Conservation (phyloP, 2,888 invertebrate species). For the Drosophila nigritarsus region DNA sequence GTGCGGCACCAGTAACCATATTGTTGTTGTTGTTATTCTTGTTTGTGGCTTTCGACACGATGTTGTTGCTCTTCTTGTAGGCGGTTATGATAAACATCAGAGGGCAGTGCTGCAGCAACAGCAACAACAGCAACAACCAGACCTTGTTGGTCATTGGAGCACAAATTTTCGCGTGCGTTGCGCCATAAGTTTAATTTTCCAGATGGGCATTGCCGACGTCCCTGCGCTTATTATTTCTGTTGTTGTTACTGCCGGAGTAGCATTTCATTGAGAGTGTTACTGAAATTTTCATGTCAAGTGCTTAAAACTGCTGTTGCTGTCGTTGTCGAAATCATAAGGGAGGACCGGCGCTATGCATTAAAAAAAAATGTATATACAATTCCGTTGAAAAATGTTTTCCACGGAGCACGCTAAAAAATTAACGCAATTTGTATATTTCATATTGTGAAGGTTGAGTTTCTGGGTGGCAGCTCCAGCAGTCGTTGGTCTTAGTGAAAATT, state of each 20-base stretch:
- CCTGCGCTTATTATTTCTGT: slow-evolving; percentile 1
- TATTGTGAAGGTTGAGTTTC: slow-evolving; percentile 34
- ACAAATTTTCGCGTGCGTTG: slow-evolving; percentile 66
- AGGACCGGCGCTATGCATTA: slow-evolving; percentile 22
- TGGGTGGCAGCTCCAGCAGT: neutral
- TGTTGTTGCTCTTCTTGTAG: slow-evolving; percentile 53
- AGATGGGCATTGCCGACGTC: slow-evolving; percentile 38
- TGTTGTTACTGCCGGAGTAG: slow-evolving; percentile 20
- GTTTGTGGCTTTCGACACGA: slow-evolving; percentile 3
- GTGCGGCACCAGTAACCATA: slow-evolving; percentile 61
- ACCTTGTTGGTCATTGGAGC: slow-evolving; percentile 43
- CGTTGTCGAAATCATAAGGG: slow-evolving; percentile 58
- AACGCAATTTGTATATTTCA: slow-evolving; percentile 71
- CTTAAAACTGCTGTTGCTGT: slow-evolving; percentile 57
- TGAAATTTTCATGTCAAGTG: slow-evolving; percentile 69
- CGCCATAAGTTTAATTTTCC: slow-evolving; percentile 61
- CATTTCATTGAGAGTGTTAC: slow-evolving; percentile 55
- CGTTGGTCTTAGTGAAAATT: slow-evolving; percentile 40
- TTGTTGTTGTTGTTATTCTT: slow-evolving; percentile 52
- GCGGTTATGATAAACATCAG: slow-evolving; percentile 77
- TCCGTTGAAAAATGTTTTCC: slow-evolving; percentile 50
- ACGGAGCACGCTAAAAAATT: slow-evolving; percentile 65
- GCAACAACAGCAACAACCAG: neutral
- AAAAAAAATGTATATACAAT: slow-evolving; percentile 26
- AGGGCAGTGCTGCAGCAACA: slow-evolving; percentile 46